Evolutionary conservation across 2,113 vertebrate species (phyloP).

Genomic region (Tonatia bakeri): DNA sequence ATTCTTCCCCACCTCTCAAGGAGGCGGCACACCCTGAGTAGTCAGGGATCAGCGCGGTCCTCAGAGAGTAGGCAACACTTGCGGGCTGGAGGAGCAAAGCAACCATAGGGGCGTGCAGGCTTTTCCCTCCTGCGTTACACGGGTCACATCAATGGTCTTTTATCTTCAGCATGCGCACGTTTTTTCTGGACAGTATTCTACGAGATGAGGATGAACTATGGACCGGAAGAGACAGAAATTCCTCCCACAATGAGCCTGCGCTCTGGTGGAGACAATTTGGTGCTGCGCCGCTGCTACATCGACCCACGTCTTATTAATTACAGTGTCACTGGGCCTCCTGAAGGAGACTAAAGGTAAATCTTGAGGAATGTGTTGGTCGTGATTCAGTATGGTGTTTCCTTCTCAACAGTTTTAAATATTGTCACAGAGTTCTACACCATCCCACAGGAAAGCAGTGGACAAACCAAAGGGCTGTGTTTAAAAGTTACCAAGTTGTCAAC

Average conservation of each 20-base stretch:
- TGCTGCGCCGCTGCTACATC: neutral
- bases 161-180: neutral
- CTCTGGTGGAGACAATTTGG: neutral
- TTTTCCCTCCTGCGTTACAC: neutral
- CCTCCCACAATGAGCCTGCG: neutral
- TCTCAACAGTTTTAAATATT: neutral
- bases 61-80: neutral
- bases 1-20: neutral
- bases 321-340: no score
- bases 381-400: neutral
- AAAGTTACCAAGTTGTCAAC: neutral
- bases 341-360: neutral
- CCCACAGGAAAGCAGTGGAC: neutral
- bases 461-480: neutral
- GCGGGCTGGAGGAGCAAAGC: neutral
- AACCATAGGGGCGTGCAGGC: fast-evolving
- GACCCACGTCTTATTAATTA: neutral
- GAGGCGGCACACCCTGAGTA: neutral
- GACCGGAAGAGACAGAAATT: neutral
- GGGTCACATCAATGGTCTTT: neutral
- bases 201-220: neutral
- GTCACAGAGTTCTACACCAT: fast-evolving
- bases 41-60: neutral
- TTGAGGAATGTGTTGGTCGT: neutral
- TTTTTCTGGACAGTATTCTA: neutral